Base-by-base conservation (phyloP, 2,113 vertebrate species). In the Microcebus ravelobensis region DNA sequence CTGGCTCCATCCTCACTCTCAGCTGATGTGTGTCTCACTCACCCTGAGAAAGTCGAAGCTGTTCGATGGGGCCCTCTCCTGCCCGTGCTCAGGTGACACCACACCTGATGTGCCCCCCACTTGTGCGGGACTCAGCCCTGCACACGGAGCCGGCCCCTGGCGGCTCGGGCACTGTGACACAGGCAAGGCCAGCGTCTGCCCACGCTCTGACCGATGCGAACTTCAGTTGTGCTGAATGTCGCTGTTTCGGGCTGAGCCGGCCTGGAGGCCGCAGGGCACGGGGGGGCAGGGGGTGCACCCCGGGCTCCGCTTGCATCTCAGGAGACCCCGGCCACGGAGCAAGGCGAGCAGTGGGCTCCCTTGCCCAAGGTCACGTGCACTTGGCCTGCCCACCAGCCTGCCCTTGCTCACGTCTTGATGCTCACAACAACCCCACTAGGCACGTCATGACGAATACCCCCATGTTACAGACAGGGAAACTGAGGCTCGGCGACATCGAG, bases 191-290 rank as follows among this genome's bases (percentile, higher is more conserved):
- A 11, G 15, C 27, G 7, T 10, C 31, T 0, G 6, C 12, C 39
- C 0, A 17, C 1, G 13, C 14, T 23, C 36, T 4, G 42, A 42
- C 39, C n/a, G 0, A 10, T 12, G 2, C 6, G 1, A 0, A 0
- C 42, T 25, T 45, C 10, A 8, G 48, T 13, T 12, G 61, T 50
- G 1, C 65, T 48, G 9, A 27, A 1, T 1, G 9, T 13, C 4
- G 8, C 52, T 0, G 1, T 8, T 25, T 76, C 0, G 0, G 57
- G 68, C 59, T 14, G 14, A 45, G 36, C 52, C 0, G 39, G 42
- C 68, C 87, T 25, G 2, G 0, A 45, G 77, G 34, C 0, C 0
- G 8, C 42, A 48, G 73, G 1, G 52, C 71, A 45, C 13, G 8
- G 27, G 0, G 8, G 27, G 0, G 67, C 17, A 0, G 6, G 8